Evolutionary conservation across 2,113 vertebrate genomes (phyloP).

Genomic region (Osmerus eperlanus): DNA sequence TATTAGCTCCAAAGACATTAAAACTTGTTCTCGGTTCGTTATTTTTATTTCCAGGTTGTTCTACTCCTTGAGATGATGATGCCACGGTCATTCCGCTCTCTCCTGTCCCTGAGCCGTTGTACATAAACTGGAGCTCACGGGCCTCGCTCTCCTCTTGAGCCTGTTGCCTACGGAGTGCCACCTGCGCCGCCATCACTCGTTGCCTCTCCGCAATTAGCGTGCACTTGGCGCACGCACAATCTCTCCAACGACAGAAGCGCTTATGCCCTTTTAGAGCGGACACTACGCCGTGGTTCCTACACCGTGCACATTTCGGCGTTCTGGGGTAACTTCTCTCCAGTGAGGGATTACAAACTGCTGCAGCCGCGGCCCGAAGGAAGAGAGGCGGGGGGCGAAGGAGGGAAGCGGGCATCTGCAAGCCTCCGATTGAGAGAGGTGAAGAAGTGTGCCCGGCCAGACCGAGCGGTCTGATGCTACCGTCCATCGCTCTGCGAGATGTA

Average conservation of each 20-base stretch:
- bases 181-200: constrained; percentile 91
- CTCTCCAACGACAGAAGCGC: constrained; percentile 88
- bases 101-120: constrained; percentile 42
- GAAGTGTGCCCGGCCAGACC: constrained; percentile 49
- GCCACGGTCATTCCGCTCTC: constrained; percentile 42
- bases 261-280: constrained; percentile 92
- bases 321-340: constrained; percentile 78
- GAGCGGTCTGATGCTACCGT: constrained; percentile 58
- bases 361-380: constrained; percentile 54
- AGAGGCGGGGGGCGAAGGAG: constrained; percentile 69
- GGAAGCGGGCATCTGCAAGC: constrained; percentile 64
- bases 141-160: constrained; percentile 86
- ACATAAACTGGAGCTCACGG: constrained; percentile 71
- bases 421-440: constrained; percentile 31
- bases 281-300: constrained; percentile 87
- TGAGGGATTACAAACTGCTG: constrained; percentile 46
- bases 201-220: constrained; percentile 87
- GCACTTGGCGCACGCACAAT: constrained; percentile 87
- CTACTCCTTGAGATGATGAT: constrained; percentile 22
- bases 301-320: constrained; percentile 86
- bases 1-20: constrained; percentile 53
- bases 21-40: constrained; percentile 29
- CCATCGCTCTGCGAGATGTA: constrained; percentile 57
- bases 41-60: neutral
- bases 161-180: constrained; percentile 86